A percentile compares a stretch with the other conserved stretches of the same genome.
Conservation (phyloP, 2,888 invertebrate species). For the Sinelater perroti region DNA sequence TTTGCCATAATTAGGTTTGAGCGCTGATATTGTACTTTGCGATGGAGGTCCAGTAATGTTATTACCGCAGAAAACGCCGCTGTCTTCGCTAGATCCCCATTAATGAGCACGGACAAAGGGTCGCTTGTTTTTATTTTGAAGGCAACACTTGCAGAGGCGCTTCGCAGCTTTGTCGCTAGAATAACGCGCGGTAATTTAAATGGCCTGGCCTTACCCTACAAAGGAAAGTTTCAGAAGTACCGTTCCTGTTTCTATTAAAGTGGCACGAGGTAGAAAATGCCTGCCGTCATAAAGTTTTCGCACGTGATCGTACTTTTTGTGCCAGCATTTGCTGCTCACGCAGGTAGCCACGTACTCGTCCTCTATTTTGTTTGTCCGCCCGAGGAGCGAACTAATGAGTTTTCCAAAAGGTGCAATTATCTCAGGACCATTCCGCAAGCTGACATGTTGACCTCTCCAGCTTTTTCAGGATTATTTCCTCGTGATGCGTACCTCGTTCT, state of each 20-base stretch:
- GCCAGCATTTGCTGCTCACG: conserved; percentile 10
- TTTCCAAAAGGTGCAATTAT: not conserved
- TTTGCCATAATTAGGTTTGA: not conserved
- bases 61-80: too few species aligned
- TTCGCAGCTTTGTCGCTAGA: too few species aligned
- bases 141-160: too few species aligned
- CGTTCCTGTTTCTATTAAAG: conserved; percentile 24
- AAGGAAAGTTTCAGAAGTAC: conserved; percentile 18
- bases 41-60: too few species aligned
- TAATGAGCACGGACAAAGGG: too few species aligned
- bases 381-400: not conserved
- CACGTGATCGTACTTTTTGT: conserved; percentile 29
- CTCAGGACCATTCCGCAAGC: conserved; percentile 15
- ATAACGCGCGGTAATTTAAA: conserved; percentile 15
- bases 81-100: too few species aligned
- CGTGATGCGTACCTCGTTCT: conserved; percentile 20
- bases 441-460: conserved; percentile 24
- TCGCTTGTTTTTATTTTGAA: too few species aligned
- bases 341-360: not conserved
- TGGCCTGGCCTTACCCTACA: conserved; percentile 13
- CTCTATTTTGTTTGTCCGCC: not conserved
- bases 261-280: conserved; percentile 25
- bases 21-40: too few species aligned
- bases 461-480: conserved; percentile 28
- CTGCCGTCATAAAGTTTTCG: conserved; percentile 27